Base-by-base conservation (phyloP, 2,797 vertebrate species). In the Anguilla obscura region DNA sequence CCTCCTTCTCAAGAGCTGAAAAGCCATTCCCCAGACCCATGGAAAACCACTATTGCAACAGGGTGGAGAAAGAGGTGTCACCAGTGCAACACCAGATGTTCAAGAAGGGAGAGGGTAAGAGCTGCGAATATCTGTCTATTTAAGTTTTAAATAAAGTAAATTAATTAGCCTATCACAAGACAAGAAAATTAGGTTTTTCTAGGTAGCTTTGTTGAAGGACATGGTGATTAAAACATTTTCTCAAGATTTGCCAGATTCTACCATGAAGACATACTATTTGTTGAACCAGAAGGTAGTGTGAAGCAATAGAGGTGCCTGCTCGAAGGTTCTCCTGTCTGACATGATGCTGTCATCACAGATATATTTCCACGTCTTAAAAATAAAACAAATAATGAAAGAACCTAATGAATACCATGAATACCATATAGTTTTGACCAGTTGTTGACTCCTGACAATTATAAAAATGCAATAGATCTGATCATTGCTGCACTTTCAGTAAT, bases 1-100 rank as follows among this genome's bases (percentile, higher is more conserved):
- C 93, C 54, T 96, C 96, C 86, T 94, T 95, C 89, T 94, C 95
- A 76, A 92, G 89, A 88, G 88, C 92, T 27, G 91, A 91, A 1
- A 56, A 56, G 50, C 54, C 71, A 45, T 66, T 58, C 76, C 0
- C 48, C 85, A 88, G 80, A 80, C 56, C 40, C 40, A 58, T 66
- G n/a, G 84, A 87, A 18, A 58, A 52, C 21, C 69, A 66, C 58
- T 91, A 93, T 18, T 92, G 87, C 36, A 94, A 92, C 69, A 91
- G 90, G 5, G 58, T 90, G 66, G 91, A 90, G 80, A 90, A 86
- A 50, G 88, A 88, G 85, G 71, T 86, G 4, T 33, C 66, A 4
- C 48, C 88, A 84, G 74, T 36, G 85, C 84, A 86, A 45, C 48
- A 56, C 12, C 66, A 16, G n/a, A 88, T 30, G 60, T 85, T 84